phyloP scores from a whole-genome alignment of 2,113 vertebrate genomes.

The Symphodus melops region DNA sequence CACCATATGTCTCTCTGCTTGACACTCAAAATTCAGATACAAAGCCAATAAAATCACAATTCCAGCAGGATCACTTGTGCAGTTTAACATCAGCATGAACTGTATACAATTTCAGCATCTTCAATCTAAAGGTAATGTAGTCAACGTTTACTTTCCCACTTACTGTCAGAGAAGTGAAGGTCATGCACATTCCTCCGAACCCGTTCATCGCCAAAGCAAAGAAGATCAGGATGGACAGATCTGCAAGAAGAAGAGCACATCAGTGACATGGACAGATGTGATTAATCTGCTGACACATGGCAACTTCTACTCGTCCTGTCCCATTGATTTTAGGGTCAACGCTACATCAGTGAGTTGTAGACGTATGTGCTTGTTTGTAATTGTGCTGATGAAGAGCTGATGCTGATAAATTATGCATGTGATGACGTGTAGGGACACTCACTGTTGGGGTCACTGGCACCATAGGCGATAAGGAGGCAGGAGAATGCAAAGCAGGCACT shows the following conservation, averaged over 20 bases:
- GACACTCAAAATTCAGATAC: too few species aligned
- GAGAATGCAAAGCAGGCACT: conserved; percentile 94
- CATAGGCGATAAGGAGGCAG: conserved; percentile 95
- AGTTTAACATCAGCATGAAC: too few species aligned
- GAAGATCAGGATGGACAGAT: conserved; percentile 96
- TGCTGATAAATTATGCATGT: background rate
- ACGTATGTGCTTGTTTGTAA: background rate
- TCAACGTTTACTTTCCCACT: conserved; percentile 58
- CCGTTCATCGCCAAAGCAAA: conserved; percentile 94
- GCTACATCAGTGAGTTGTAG: background rate
- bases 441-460: conserved; percentile 93
- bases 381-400: too few species aligned
- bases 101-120: too few species aligned
- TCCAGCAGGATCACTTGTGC: background rate
- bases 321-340: conserved; percentile 13
- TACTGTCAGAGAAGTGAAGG: conserved; percentile 97
- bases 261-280: background rate
- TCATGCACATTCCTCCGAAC: conserved; percentile 99
- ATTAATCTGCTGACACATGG: background rate
- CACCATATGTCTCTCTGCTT: too few species aligned
- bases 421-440: conserved; percentile 66
- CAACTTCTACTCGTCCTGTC: background rate
- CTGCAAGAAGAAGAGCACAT: conserved; percentile 73
- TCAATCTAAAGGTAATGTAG: background rate
- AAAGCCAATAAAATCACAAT: too few species aligned